These are phyloP conservation scores for Saccopteryx bilineata DNA, from an alignment of 2,113 vertebrate genomes.

Conservation along the genomic window DNA sequence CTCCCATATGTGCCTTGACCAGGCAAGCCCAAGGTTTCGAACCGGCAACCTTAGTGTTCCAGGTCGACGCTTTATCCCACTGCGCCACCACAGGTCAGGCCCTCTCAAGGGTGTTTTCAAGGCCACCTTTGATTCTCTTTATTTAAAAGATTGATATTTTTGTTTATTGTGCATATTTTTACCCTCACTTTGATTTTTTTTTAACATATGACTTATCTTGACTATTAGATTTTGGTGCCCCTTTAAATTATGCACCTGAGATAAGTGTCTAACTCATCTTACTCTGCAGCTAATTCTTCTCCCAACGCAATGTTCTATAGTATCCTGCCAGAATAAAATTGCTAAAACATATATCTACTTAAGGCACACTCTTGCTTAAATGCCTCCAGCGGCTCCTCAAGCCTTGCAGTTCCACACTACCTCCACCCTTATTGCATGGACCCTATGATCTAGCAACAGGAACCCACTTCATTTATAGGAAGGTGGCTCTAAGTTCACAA, in stretches of 20 bases:
- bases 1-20: no score
- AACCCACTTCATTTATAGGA: neutral
- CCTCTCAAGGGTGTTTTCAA: neutral
- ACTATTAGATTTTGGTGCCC: neutral
- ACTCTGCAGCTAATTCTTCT: neutral
- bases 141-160: slow-evolving; percentile 14
- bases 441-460: neutral
- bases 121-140: neutral
- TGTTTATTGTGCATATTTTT: neutral
- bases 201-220: neutral
- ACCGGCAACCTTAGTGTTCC: no score
- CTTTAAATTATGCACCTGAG: neutral
- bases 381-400: neutral
- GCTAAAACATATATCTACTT: neutral
- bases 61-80: no score
- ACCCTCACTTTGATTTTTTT: neutral
- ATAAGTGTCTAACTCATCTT: neutral
- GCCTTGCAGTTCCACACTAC: neutral
- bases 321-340: neutral
- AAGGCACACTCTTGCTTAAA: neutral
- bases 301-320: neutral
- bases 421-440: no score
- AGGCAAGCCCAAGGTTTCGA: no score
- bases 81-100: no score
- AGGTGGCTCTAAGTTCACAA: neutral